A percentile compares a stretch with the other conserved stretches of the same genome.
These are phyloP conservation scores for Actenoides lindsayi DNA, from an alignment of 2,113 vertebrate species.

Conservation along the genomic window DNA sequence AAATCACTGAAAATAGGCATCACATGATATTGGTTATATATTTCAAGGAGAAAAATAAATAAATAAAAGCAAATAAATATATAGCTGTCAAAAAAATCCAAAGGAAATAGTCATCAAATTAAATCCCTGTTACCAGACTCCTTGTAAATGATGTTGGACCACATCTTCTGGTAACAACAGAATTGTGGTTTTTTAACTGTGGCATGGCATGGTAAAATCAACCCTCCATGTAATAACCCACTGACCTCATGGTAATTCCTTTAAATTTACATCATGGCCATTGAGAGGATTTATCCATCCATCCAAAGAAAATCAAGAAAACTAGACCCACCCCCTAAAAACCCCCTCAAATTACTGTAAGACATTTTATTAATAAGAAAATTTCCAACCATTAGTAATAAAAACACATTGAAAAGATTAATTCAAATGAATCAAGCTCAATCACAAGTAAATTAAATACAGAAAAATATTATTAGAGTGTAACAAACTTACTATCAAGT, in stretches of 20 bases:
- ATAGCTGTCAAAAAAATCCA: background rate
- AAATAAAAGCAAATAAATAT: background rate
- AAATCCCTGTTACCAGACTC: background rate
- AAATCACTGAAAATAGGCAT: background rate
- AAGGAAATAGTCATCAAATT: background rate
- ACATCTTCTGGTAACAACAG: background rate
- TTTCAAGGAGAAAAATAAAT: background rate
- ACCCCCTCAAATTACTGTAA: background rate
- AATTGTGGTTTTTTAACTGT: background rate
- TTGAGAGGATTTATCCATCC: background rate
- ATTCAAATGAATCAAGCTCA: background rate
- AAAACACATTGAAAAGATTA: background rate
- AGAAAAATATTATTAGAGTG: background rate
- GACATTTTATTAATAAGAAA: background rate
- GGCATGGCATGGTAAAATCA: background rate
- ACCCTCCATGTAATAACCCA: background rate
- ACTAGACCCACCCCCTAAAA: fast-evolving
- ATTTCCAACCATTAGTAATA: background rate
- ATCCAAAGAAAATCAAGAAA: background rate
- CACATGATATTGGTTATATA: background rate
- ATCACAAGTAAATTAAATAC: background rate
- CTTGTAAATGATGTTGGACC: background rate
- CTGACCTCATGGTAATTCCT: background rate
- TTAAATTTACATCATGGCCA: background rate
- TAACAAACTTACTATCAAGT: background rate